Evolutionary conservation across 2,888 invertebrate genomes (phyloP).

Genomic region (Parnassius smintheus): DNA sequence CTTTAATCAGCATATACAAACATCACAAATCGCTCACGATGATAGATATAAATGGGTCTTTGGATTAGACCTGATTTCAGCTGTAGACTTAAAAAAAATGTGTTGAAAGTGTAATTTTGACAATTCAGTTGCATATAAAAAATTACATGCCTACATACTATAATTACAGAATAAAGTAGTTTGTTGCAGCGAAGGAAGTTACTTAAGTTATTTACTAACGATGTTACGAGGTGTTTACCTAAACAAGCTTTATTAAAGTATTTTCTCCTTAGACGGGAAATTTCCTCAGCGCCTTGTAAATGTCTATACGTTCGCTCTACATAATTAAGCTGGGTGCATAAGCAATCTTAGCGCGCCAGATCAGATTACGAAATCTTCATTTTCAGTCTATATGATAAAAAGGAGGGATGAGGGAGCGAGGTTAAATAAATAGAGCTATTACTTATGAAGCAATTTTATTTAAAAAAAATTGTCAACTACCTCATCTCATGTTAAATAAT

Average conservation of each 20-base stretch:
- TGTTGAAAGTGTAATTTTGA: too few species aligned
- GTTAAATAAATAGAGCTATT: too few species aligned
- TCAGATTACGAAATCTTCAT: slow-evolving; percentile 14
- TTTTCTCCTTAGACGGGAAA: slow-evolving; percentile 11
- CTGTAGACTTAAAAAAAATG: neutral
- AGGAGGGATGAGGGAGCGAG: too few species aligned
- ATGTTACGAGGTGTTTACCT: slow-evolving; percentile 13
- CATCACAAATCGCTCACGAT: neutral
- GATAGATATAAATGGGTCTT: neutral
- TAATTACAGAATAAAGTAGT: neutral
- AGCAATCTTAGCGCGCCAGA: slow-evolving; percentile 6
- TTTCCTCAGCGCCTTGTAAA: slow-evolving; percentile 4
- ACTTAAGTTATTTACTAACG: neutral
- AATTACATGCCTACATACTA: too few species aligned
- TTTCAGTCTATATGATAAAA: too few species aligned
- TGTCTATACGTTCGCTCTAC: slow-evolving; percentile 10
- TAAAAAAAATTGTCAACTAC: too few species aligned
- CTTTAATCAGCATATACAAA: neutral
- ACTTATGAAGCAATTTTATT: too few species aligned
- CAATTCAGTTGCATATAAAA: too few species aligned
- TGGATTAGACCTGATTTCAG: too few species aligned
- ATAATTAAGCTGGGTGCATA: slow-evolving; percentile 15
- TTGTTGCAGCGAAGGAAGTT: neutral
- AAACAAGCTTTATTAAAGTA: slow-evolving; percentile 13
- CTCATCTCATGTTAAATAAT: too few species aligned